Base-by-base conservation (phyloP, 2,797 vertebrate genomes). In the Cephalopachus bancanus region DNA sequence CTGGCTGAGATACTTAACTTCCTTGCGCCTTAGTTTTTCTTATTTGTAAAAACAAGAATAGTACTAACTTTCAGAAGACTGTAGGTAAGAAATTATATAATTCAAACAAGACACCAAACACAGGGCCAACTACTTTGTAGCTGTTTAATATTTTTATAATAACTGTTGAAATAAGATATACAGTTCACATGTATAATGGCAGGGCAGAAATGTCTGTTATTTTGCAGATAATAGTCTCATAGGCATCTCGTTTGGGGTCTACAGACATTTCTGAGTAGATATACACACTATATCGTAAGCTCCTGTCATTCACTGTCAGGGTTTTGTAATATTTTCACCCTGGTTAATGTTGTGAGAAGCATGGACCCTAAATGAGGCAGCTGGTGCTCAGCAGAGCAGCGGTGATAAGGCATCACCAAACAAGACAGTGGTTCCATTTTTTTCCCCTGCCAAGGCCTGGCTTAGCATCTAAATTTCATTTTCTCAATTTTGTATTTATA, bases 311-410 rank as follows among this genome's bases (percentile, higher is more conserved):
- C 83, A 51, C 49, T 28, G 6, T 55, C 62, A 59, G 72, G 30
- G 65, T 51, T 84, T 14, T 37, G 30, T 51, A 83, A 62, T 84
- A 24, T 9, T 67, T 62, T 96, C 88, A 76, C 85, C 81, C 92
- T 92, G 67, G 85, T 74, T 88, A 87, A 59, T 84, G 51, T 71
- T 69, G 62, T 91, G 83, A 86, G 60, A 65, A 83, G 85, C 88
- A 88, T 5, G 5, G 72, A 49, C 57, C 22, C 53, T 80, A 76
- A 86, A 69, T 28, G 83, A 95, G 87, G 87, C 83, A 93, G 92
- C 96, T 93, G 86, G 60, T 91, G 28, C n/a, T 26, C 44, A 69
- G 75, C 7, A 16, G 16, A 57, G 65, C 53, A 9, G 55, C 7
- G 1, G 49, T 10, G 59, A 59, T 37, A 88, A 88, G 83, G 55